Conservation (phyloP, 1,140 invertebrate genomes). For the Hyposmocoma kahamanoa region DNA sequence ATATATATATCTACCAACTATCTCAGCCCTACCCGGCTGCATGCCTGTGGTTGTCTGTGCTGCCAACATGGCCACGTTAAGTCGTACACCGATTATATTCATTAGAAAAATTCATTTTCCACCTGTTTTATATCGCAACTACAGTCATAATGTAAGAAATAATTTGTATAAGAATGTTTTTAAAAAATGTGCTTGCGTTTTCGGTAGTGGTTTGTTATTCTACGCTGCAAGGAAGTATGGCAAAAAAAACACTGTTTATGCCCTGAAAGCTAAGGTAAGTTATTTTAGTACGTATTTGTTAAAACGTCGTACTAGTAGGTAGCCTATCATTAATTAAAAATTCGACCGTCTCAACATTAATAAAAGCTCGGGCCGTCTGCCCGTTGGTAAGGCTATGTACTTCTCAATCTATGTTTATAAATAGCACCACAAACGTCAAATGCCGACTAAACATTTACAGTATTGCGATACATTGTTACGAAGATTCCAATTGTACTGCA, state of each 20-base stretch:
- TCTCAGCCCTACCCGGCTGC: no score
- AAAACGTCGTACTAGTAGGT: no score
- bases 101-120: constrained; percentile 48
- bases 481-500: no score
- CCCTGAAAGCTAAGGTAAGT: constrained; percentile 60
- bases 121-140: constrained; percentile 40
- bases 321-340: no score
- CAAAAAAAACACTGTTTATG: constrained; percentile 43
- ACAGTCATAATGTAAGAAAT: constrained; percentile 39
- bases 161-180: constrained; percentile 40
- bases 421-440: no score
- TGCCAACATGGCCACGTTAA: constrained; percentile 62
- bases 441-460: no score
- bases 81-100: constrained; percentile 51
- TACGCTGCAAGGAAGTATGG: constrained; percentile 44
- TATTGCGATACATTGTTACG: no score
- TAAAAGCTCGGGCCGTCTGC: no score
- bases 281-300: not conserved
- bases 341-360: no score
- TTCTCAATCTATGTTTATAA: no score
- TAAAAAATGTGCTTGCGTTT: constrained; percentile 55
- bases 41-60: constrained; percentile 54
- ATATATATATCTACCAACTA: no score
- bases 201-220: constrained; percentile 43
- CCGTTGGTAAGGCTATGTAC: no score